Evolutionary conservation across 2,113 vertebrate species (phyloP), one percentile per base, ranked within the genome.

Genomic region (Rhinoderma darwinii): DNA sequence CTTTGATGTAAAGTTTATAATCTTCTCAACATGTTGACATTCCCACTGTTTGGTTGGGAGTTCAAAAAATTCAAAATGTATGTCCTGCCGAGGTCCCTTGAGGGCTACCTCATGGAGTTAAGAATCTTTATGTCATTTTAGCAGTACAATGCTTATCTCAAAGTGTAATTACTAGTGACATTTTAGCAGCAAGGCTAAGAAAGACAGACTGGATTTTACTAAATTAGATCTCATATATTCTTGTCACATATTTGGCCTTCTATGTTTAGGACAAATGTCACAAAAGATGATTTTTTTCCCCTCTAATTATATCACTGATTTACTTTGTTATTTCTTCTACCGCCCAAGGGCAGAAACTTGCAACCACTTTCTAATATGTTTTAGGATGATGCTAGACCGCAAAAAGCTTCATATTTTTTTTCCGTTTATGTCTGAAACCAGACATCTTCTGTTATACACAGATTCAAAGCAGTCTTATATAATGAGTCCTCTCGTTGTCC

Each of bases 121-220:
- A 41, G 11, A 79, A 70, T 68, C 22, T 70, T 86, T 66, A 41
- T 72, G 76, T 86, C 72, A 72, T 72, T 37, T 59, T 30, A 70
- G 44, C 17, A 41, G 22, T 51, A 32, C 47, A 54, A 80, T 80
- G 63, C 61, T 68, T 80, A 80, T 51, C n/a, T 72, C 37, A 70
- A 80, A 72, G 44, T 30, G 15, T 80, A 80, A 86, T 78, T 80
- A 61, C 63, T 51, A 80, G 44, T 86, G 75, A 80, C 84, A 86
- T 86, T 80, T 80, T 86, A 68, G 22, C 11, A 86, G 63, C 32
- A 56, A 41, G 39, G 6, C 44, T 72, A 47, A 39, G 30, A 77
- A 85, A 80, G 20, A 56, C 61, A 43, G 75, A 35, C 44, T 54
- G 11, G 41, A 72, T 86, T 56, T 70, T 80, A n/a, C 41, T 70